A percentile compares a stretch with the other conserved stretches of the same genome.
Conservation (phyloP, 2,888 invertebrate species). For the Cephus sareptanus region DNA sequence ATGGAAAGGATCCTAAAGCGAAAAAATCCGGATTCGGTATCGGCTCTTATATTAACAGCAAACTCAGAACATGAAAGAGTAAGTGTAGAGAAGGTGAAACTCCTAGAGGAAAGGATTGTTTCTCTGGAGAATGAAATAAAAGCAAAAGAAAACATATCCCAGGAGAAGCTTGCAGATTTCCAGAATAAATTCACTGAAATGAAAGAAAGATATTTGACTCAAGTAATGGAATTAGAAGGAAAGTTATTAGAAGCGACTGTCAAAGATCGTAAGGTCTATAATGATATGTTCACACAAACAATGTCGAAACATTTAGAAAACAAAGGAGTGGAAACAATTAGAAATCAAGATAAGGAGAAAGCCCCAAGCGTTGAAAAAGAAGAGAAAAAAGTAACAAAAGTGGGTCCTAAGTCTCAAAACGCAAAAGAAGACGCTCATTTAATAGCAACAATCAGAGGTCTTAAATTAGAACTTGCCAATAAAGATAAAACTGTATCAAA, state of each 20-base stretch:
- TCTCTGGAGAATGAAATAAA: conserved; percentile 78
- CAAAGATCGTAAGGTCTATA: conserved; percentile 44
- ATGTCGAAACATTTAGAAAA: conserved; percentile 41
- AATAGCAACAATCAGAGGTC: conserved; percentile 81
- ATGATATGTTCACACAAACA: conserved; percentile 55
- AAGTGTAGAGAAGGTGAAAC: conserved; percentile 63
- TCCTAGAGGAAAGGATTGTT: conserved; percentile 79
- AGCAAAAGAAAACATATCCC: conserved; percentile 77
- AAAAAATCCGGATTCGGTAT: conserved; percentile 86
- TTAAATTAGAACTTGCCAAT: conserved; percentile 78
- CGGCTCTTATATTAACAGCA: conserved; percentile 73
- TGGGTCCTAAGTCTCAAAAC: conserved; percentile 56
- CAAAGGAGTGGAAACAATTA: conserved; percentile 44
- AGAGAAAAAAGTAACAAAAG: conserved; percentile 34
- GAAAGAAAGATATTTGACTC: conserved; percentile 80
- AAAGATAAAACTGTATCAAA: conserved; percentile 80
- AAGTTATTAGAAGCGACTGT: conserved; percentile 43
- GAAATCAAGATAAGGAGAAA: conserved; percentile 44
- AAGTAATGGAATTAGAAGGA: conserved; percentile 62
- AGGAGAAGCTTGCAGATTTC: conserved; percentile 77
- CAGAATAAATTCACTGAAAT: conserved; percentile 83
- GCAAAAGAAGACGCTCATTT: conserved; percentile 81
- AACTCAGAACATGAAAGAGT: conserved; percentile 58
- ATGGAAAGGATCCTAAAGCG: conserved; percentile 84
- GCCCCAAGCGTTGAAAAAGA: conserved; percentile 41